phyloP scores from a whole-genome alignment of 2,888 invertebrate genomes.

The Perizoma flavofasciatum region DNA sequence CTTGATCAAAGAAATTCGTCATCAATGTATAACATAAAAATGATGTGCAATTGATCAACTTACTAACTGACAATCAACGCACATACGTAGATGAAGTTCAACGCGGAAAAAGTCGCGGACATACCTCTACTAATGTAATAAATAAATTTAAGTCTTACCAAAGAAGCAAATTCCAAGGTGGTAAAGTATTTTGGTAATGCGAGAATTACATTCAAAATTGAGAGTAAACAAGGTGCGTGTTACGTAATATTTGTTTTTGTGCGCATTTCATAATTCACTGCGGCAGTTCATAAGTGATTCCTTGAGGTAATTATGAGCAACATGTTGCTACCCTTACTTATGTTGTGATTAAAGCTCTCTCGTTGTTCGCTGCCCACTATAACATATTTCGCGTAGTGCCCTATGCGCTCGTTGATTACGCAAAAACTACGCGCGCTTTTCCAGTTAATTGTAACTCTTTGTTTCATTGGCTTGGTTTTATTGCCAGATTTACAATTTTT shows the following conservation, averaged over 20 bases:
- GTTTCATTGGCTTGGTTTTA: slow-evolving; percentile 54
- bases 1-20: slow-evolving; percentile 16
- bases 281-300: slow-evolving; percentile 69
- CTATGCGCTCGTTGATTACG: slow-evolving; percentile 42
- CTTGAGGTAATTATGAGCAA: slow-evolving; percentile 64
- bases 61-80: too few species aligned
- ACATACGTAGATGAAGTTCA: too few species aligned
- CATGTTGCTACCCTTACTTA: slow-evolving; percentile 47
- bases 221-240: slow-evolving; percentile 41
- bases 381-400: slow-evolving; percentile 53
- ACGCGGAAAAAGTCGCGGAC: too few species aligned
- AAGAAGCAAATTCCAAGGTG: slow-evolving; percentile 2
- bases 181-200: slow-evolving; percentile 1
- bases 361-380: slow-evolving; percentile 41
- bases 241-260: slow-evolving; percentile 67
- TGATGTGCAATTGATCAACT: too few species aligned
- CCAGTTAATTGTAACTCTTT: slow-evolving; percentile 63
- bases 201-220: slow-evolving; percentile 2
- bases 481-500: slow-evolving; percentile 14
- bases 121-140: too few species aligned
- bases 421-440: slow-evolving; percentile 65
- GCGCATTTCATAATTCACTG: slow-evolving; percentile 67
- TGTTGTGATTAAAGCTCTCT: slow-evolving; percentile 31
- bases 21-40: slow-evolving; percentile 2
- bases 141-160: too few species aligned